Evolutionary conservation across 2,797 vertebrate genomes (phyloP).

Genomic region (Enteromius radiatus): DNA sequence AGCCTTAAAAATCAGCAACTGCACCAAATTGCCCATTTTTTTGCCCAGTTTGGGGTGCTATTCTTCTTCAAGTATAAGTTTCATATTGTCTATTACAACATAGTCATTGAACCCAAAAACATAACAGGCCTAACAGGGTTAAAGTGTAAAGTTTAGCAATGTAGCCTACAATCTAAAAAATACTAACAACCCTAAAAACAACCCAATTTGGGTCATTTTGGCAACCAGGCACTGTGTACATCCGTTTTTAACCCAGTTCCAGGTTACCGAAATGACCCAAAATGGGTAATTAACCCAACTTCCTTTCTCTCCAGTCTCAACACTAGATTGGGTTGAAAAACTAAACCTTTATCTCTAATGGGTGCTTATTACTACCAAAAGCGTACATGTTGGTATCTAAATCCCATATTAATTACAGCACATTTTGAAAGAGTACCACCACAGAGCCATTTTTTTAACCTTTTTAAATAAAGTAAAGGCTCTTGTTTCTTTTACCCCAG

Average conservation of each 20-base stretch:
- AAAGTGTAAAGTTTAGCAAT: neutral
- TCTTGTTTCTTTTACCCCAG: slow-evolving; percentile 16
- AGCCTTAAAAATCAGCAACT: neutral
- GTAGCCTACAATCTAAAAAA: neutral
- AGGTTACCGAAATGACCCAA: neutral
- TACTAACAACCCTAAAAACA: neutral
- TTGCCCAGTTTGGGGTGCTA: neutral
- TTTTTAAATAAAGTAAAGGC: neutral
- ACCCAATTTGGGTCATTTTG: neutral
- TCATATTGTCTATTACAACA: neutral
- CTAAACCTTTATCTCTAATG: neutral
- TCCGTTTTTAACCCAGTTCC: neutral
- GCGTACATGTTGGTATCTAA: neutral
- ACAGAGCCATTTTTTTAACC: neutral
- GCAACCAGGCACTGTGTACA: neutral
- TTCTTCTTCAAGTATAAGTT: neutral
- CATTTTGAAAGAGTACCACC: neutral
- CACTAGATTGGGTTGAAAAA: neutral
- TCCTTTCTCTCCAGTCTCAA: too few species aligned
- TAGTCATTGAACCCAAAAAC: neutral
- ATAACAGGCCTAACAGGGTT: too few species aligned
- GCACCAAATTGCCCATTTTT: neutral
- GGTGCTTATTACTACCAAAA: neutral
- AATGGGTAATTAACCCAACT: neutral
- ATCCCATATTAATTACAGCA: neutral